Evolutionary conservation across 1,140 invertebrate genomes (phyloP), one percentile per base, ranked within the genome.

Genomic region (Drosophila ambigua): DNA sequence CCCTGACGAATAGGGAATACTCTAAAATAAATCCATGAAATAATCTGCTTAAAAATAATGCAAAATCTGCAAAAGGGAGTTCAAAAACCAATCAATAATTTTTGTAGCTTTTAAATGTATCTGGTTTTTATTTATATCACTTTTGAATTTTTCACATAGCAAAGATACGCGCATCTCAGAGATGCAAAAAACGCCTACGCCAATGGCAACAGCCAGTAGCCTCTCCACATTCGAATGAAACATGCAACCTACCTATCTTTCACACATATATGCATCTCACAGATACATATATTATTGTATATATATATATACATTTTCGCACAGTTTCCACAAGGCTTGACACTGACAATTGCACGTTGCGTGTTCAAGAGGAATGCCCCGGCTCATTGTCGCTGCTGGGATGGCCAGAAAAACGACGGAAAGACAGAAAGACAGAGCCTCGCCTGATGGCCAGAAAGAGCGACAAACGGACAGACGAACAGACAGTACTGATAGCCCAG

Each of bases 261-360:
- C 48, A 49, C 15, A 8, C 13, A 24, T 28, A 5, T 15, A 55
- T 15, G 23, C 44, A 50, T 55, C 52, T 55, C 48, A 54, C 26
- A 50, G 72, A 62, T 62, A 24, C 35, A 50, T 26, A 26, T 50
- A 15, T 45, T 41, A 9, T 49, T 51, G 16, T 39, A 31, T 28
- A 28, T 61, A 48, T 51, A 44, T 52, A 68, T 57, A 52, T 52
- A n/a, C n/a, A n/a, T n/a, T 44, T 35, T 48, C 65, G 72, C 72
- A 74, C 79, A 64, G 69, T 65, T 69, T 64, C 59, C 51, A 53
- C 64, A 69, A 46, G 28, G 68, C 74, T 77, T 85, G 81, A 77
- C 68, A 84, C 72, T 83, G 81, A 85, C 81, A 84, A 67, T 83
- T 81, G 79, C 62, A 82, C 79, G 77, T 80, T 85, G 82, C 82